Evolutionary conservation across 2,113 vertebrate genomes (phyloP).

Genomic region (Archocentrus centrarchus): DNA sequence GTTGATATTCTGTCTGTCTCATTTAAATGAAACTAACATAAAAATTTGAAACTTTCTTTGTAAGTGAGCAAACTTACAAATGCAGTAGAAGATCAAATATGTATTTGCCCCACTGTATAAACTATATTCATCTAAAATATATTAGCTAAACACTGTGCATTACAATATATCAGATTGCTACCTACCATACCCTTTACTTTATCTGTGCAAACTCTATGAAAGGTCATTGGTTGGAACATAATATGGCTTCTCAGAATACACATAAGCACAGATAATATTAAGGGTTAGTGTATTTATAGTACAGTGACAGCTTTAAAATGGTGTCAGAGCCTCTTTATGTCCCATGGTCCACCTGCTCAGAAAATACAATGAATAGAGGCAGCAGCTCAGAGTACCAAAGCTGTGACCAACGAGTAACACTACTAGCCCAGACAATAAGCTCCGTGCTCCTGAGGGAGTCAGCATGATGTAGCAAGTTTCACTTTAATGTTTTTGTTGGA

Average conservation of each 20-base stretch:
- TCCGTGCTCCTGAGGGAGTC: conserved; percentile 15
- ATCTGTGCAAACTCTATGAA: background rate
- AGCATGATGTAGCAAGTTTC: conserved; percentile 29
- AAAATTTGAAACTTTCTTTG: too few species aligned
- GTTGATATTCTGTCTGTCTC: too few species aligned
- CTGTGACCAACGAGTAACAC: background rate
- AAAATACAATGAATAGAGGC: background rate
- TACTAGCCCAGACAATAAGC: conserved; percentile 11
- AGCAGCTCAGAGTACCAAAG: background rate
- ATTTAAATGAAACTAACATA: too few species aligned
- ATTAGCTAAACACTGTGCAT: background rate
- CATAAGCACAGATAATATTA: background rate
- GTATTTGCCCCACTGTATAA: background rate
- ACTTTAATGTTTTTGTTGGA: conserved; percentile 40
- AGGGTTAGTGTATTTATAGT: background rate
- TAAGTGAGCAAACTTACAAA: too few species aligned
- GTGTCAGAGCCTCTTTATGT: background rate
- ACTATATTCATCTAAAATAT: background rate
- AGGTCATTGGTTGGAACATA: background rate
- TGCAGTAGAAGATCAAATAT: too few species aligned
- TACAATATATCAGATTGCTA: background rate
- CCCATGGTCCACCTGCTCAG: background rate
- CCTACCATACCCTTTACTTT: background rate
- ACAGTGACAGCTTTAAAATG: background rate
- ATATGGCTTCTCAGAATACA: background rate